Evolutionary conservation across 2,888 invertebrate species (phyloP).

Genomic region (Blera fallax): DNA sequence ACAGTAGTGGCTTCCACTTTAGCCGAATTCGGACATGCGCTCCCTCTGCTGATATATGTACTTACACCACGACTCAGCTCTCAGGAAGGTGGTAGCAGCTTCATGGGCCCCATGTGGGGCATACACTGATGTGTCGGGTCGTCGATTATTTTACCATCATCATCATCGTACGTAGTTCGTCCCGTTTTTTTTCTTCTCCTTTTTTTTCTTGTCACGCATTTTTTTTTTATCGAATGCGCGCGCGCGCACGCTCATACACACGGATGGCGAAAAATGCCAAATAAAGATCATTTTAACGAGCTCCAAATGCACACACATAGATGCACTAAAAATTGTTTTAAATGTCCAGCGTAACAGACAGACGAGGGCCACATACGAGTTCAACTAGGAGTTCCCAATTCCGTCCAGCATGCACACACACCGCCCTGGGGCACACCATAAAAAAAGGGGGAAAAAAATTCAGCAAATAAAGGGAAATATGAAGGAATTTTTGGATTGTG

Average conservation of each 20-base stretch:
- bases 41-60: background rate
- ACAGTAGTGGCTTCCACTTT: background rate
- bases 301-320: slow-evolving; percentile 66
- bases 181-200: background rate
- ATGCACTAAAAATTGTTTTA: slow-evolving; percentile 48
- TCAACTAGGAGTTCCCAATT: slow-evolving; percentile 34
- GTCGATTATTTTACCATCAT: slow-evolving; percentile 57
- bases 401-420: too few relatives aligned
- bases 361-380: background rate
- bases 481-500: slow-evolving; percentile 37
- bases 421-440: slow-evolving; percentile 3
- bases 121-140: slow-evolving; percentile 35
- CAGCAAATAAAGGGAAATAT: slow-evolving; percentile 28
- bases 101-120: slow-evolving; percentile 12
- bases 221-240: slow-evolving; percentile 12
- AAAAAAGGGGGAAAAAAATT: background rate
- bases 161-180: slow-evolving; percentile 4
- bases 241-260: slow-evolving; percentile 10
- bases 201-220: slow-evolving; percentile 35
- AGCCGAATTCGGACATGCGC: slow-evolving; percentile 26
- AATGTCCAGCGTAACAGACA: slow-evolving; percentile 44
- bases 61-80: background rate
- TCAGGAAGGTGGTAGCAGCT: slow-evolving; percentile 14
- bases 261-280: slow-evolving; percentile 68
- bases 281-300: slow-evolving; percentile 75